Conservation (phyloP, 2,797 vertebrate genomes). For the Channallabes apus region DNA sequence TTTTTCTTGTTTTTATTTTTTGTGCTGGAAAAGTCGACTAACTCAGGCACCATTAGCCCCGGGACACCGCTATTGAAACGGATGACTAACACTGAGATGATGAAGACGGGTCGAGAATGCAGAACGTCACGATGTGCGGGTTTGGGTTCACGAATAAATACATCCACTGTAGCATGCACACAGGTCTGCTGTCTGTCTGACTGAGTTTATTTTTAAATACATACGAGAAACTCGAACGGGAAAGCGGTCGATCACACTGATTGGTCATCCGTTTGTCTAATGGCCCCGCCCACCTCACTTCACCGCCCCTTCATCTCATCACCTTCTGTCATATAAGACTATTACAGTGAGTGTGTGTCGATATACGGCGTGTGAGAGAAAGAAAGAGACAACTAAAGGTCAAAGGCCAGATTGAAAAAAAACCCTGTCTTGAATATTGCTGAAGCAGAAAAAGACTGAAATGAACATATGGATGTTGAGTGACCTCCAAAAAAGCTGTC, state of each 20-base stretch:
- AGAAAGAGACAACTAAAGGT: not conserved
- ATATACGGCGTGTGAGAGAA: too few species aligned
- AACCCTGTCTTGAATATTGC: not conserved
- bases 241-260: not conserved
- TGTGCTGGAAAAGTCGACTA: not conserved
- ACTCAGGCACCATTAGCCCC: constrained; percentile 12
- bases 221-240: not conserved
- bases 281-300: not conserved
- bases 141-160: not conserved
- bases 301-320: not conserved
- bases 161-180: not conserved
- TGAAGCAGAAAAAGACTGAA: not conserved
- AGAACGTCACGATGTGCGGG: not conserved
- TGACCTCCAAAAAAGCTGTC: constrained; percentile 18
- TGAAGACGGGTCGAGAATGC: constrained; percentile 22
- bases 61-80: constrained; percentile 15
- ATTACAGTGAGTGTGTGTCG: not conserved
- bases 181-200: too few species aligned
- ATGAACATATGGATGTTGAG: constrained; percentile 9
- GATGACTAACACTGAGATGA: constrained; percentile 23
- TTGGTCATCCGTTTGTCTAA: not conserved
- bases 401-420: not conserved
- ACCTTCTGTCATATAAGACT: not conserved
- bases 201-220: not conserved
- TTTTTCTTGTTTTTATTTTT: not conserved